Percentiles rank a stretch among this genome's conserved stretches.
These are phyloP conservation scores for Glyptemys insculpta DNA, from an alignment of 2,797 vertebrate species.

Conservation along the genomic window DNA sequence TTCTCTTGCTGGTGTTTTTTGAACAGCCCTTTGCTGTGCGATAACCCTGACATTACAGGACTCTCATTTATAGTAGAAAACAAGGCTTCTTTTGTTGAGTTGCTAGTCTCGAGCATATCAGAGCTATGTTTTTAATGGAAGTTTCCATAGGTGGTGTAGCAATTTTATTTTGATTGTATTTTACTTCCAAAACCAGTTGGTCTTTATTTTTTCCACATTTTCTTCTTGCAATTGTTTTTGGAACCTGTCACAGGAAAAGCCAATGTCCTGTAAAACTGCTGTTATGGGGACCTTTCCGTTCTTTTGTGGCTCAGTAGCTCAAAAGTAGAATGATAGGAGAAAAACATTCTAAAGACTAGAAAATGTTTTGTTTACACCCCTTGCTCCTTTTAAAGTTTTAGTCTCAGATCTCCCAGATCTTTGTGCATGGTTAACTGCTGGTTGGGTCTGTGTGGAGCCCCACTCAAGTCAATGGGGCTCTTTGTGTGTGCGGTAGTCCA, in stretches of 20 bases:
- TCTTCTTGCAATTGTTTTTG: constrained; percentile 16
- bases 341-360: constrained; percentile 13
- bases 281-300: not conserved
- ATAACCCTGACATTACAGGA: constrained; percentile 42
- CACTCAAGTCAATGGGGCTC: not conserved
- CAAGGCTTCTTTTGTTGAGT: constrained; percentile 48
- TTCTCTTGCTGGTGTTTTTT: constrained; percentile 23
- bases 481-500: not conserved
- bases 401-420: not conserved
- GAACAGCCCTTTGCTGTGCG: constrained; percentile 28
- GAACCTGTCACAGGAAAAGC: constrained; percentile 48
- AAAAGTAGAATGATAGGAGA: constrained; percentile 12
- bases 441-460: not conserved
- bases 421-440: not conserved
- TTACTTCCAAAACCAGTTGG: constrained; percentile 24
- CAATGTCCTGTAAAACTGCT: constrained; percentile 43
- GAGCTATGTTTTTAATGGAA: constrained; percentile 67
- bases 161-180: constrained; percentile 58
- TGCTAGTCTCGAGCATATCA: not conserved
- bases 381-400: not conserved
- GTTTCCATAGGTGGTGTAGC: constrained; percentile 23
- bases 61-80: constrained; percentile 40
- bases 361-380: constrained; percentile 13
- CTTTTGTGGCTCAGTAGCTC: constrained; percentile 8
- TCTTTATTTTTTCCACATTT: constrained; percentile 56